Conservation (phyloP, 2,113 vertebrate genomes). For the Microcebus tavaratra region DNA sequence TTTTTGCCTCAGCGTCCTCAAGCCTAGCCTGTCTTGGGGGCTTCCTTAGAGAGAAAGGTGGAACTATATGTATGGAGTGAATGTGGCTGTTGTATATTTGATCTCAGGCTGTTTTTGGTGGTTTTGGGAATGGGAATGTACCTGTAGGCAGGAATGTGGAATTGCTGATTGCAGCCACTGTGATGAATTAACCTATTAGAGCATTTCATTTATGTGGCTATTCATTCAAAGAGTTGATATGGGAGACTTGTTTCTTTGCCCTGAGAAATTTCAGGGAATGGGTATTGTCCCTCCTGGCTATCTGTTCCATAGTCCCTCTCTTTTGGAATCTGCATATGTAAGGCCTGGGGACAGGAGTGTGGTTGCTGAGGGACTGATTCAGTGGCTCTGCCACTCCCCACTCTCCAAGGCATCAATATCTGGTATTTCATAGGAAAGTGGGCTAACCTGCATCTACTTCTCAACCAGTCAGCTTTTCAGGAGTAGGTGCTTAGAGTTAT, state of each 20-base stretch:
- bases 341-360: background rate
- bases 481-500: slow-evolving; percentile 45
- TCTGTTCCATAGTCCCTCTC: background rate
- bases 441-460: slow-evolving; percentile 26
- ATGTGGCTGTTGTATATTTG: background rate
- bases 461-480: slow-evolving; percentile 8
- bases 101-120: background rate
- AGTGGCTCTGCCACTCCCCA: background rate
- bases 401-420: background rate
- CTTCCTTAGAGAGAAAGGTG: slow-evolving; percentile 42
- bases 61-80: background rate
- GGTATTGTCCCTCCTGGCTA: background rate
- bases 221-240: background rate
- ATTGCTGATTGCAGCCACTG: background rate
- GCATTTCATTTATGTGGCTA: background rate
- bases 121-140: background rate
- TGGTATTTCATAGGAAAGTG: background rate
- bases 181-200: slow-evolving; percentile 26
- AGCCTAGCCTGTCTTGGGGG: background rate
- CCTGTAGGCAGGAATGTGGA: background rate
- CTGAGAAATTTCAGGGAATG: background rate
- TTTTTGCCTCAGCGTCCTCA: background rate
- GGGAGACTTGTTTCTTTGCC: background rate
- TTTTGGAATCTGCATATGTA: slow-evolving; percentile 7
- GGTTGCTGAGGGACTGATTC: background rate